Conservation (phyloP, 2,797 vertebrate genomes). For the Austrolebias charrua region DNA sequence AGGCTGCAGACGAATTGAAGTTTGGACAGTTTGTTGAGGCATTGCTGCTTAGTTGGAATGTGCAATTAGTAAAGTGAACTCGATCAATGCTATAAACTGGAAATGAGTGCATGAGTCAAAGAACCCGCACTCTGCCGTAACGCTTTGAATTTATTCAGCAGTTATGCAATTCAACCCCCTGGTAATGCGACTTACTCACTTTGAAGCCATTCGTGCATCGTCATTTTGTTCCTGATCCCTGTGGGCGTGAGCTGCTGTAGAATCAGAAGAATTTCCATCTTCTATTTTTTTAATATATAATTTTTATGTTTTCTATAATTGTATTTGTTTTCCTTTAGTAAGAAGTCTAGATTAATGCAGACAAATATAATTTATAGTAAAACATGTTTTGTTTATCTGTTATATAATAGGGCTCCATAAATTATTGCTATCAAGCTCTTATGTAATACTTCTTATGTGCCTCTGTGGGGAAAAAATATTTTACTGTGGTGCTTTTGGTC, state of each 20-base stretch:
- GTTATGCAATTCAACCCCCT: conserved; percentile 69
- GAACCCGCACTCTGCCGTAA: conserved; percentile 33
- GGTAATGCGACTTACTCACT: conserved; percentile 52
- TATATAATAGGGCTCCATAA: no score
- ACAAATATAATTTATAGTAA: no score
- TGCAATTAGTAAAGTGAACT: conserved; percentile 17
- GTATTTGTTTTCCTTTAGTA: no score
- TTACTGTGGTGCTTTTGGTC: no score
- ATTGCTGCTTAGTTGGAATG: conserved; percentile 18
- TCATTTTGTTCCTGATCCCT: conserved; percentile 44
- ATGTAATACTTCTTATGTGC: no score
- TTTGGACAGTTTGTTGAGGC: background rate
- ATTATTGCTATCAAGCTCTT: no score
- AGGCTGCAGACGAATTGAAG: no score
- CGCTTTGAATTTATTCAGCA: conserved; percentile 54
- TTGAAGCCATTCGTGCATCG: conserved; percentile 55
- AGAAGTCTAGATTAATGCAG: no score
- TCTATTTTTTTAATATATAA: conserved; percentile 7
- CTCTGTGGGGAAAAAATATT: no score
- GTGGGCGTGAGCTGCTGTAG: conserved; percentile 32
- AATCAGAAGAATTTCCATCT: conserved; percentile 15
- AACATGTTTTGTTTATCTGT: no score
- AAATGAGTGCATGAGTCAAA: conserved; percentile 45
- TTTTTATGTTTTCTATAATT: conserved; percentile 18
- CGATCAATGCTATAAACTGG: conserved; percentile 34